phyloP scores from a whole-genome alignment of 2,797 vertebrate species.

The Limosa lapponica region DNA sequence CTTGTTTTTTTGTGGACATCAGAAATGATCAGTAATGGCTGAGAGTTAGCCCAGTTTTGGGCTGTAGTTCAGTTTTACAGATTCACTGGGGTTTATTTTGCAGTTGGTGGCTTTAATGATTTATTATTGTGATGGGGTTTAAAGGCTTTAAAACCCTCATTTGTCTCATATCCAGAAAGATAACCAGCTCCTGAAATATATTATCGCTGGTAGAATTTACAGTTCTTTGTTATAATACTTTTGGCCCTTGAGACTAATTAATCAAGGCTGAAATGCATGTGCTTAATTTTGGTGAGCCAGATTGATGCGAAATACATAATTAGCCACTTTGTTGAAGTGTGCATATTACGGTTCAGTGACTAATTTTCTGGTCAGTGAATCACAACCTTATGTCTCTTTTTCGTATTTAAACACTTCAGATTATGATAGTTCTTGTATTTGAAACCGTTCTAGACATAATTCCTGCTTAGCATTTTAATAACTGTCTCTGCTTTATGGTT shows the following conservation, averaged over 20 bases:
- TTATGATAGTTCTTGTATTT: neutral
- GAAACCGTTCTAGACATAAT: neutral
- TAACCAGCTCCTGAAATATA: neutral
- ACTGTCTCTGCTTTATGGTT: neutral
- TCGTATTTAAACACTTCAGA: constrained; percentile 4
- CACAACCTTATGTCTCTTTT: constrained; percentile 32
- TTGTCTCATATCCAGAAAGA: neutral
- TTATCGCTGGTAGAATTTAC: neutral
- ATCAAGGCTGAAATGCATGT: constrained; percentile 15
- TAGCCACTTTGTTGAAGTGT: constrained; percentile 25
- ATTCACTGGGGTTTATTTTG: neutral
- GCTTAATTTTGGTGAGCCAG: constrained; percentile 34
- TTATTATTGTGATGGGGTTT: neutral
- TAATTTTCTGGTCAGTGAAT: constrained; percentile 57
- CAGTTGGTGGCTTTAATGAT: neutral
- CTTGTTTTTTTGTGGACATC: neutral
- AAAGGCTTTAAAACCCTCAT: neutral
- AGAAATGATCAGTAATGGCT: neutral
- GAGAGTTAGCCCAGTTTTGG: neutral
- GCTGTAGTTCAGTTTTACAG: neutral
- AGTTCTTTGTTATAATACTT: neutral
- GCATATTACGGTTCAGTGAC: neutral
- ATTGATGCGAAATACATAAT: constrained; percentile 18
- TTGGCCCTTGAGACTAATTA: neutral
- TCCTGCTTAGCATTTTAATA: neutral